phyloP scores from a whole-genome alignment of 2,888 invertebrate genomes.

The Spodoptera littoralis region DNA sequence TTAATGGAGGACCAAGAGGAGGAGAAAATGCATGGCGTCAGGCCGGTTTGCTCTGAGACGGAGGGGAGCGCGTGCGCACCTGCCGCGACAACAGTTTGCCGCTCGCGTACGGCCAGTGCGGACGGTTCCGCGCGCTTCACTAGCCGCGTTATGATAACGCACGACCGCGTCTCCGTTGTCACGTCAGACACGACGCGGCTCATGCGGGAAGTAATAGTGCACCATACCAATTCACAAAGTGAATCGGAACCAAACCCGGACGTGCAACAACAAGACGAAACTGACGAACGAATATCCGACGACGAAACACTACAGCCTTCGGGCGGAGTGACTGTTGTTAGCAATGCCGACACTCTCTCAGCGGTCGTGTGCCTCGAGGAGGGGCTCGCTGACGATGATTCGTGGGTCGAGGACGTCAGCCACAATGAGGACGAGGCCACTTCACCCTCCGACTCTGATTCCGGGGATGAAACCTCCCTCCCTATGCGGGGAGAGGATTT shows the following conservation, averaged over 20 bases:
- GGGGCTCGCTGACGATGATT: conserved; percentile 96
- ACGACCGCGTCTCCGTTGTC: conserved; percentile 93
- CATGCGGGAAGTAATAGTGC: conserved; percentile 90
- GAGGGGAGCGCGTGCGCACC: conserved; percentile 86
- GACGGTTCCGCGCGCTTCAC: conserved; percentile 92
- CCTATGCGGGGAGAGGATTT: conserved; percentile 94
- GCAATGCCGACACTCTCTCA: conserved; percentile 91
- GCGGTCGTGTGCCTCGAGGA: conserved; percentile 94
- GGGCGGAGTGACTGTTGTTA: conserved; percentile 91
- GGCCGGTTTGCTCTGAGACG: conserved; percentile 81
- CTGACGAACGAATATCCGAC: conserved; percentile 82
- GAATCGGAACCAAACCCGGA: conserved; percentile 72
- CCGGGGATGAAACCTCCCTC: conserved; percentile 91
- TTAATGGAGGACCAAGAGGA: conserved; percentile 83
- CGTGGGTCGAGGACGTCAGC: conserved; percentile 96
- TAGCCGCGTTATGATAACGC: conserved; percentile 97
- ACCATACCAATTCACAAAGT: conserved; percentile 90
- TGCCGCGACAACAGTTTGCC: conserved; percentile 85
- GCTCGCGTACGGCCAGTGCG: conserved; percentile 87
- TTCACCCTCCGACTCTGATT: conserved; percentile 91
- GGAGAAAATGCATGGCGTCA: conserved; percentile 83
- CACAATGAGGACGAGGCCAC: conserved; percentile 93
- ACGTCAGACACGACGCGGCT: conserved; percentile 93
- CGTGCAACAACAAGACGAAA: conserved; percentile 76
- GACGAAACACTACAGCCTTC: conserved; percentile 84